Evolutionary conservation across 2,113 vertebrate genomes (phyloP), one percentile per base, ranked within the genome.

Genomic region (Cygnus buccinator): DNA sequence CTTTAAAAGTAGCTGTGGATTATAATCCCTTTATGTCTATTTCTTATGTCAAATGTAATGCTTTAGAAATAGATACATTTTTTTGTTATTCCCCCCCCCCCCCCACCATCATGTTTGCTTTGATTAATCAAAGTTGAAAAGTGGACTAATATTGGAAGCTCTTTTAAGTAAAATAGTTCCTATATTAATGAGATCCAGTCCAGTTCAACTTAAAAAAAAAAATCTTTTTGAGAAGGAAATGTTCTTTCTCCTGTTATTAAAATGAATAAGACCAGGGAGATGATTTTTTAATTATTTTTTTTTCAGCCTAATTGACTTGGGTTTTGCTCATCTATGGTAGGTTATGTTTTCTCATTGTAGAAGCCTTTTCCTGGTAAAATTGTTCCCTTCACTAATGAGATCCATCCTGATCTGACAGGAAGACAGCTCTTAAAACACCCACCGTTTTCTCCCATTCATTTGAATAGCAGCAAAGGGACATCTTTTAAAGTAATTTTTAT

Each of bases 351-450:
- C 97, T 98, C 97, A 98, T 97, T 98, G 97, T 97, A 97, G 94
- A 97, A 97, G 96, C 88, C 96, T 97, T 94, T 97, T 93, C 91
- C 91, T 92, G 61, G 96, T 97, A 97, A 98, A 98, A 97, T 97
- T 97, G 97, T 98, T 98, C 96, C 95, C 93, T 94, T 98, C 95
- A 37, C 98, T 98, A 98, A 98, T 98, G 98, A 98, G 98, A 98
- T 98, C 98, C 96, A 96, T 98, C 98, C 96, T 97, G 94, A 97
- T 97, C 97, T 97, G 97, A 98, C 95, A 97, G 93, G 95, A 97
- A 98, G 96, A 98, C 96, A 97, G 97, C 97, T 98, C 98, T 98
- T 97, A 98, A 98, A 98, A 98, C 98, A 98, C 98, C 97, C 97
- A 98, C 98, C 92, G 96, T 97, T 98, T 97, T 97, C 95, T 91